Percentiles rank a stretch among this genome's conserved stretches.
These are phyloP conservation scores for Myotis brandtii DNA, from an alignment of 2,113 vertebrate species.

Conservation along the genomic window DNA sequence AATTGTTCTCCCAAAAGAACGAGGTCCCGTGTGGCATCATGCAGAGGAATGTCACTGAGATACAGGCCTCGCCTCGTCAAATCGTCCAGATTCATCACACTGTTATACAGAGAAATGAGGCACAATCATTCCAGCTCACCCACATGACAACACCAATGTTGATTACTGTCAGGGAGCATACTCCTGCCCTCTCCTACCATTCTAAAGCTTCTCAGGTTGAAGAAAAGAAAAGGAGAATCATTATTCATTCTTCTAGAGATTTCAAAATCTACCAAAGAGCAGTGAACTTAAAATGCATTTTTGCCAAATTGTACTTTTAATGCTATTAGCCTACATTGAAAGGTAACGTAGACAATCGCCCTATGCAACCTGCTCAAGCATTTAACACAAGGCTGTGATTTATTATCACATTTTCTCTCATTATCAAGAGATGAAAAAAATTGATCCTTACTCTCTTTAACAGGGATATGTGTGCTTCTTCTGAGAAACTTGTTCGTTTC, in stretches of 20 bases:
- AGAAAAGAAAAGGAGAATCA: neutral
- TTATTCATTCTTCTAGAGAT: neutral
- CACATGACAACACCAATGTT: accelerated
- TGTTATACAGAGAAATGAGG: conserved; percentile 67
- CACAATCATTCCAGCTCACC: neutral
- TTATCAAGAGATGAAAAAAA: neutral
- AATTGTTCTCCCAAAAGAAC: conserved; percentile 98
- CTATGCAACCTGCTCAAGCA: neutral
- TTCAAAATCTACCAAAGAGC: neutral
- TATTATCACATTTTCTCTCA: neutral
- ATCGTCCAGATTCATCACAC: conserved; percentile 99
- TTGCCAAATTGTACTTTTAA: neutral
- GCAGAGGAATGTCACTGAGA: conserved; percentile 97
- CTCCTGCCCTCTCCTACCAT: too few relatives aligned
- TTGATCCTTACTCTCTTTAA: neutral
- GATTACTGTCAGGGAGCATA: neutral
- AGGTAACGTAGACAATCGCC: neutral
- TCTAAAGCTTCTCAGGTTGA: neutral
- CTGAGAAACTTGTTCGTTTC: neutral
- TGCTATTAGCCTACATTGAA: neutral
- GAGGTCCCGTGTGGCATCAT: conserved; percentile 98
- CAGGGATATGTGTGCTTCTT: neutral
- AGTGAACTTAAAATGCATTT: neutral
- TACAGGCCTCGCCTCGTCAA: conserved; percentile 96
- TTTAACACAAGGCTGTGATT: neutral